These are phyloP conservation scores for Tenebrio molitor DNA, from an alignment of 1,140 invertebrate species.

Conservation along the genomic window DNA sequence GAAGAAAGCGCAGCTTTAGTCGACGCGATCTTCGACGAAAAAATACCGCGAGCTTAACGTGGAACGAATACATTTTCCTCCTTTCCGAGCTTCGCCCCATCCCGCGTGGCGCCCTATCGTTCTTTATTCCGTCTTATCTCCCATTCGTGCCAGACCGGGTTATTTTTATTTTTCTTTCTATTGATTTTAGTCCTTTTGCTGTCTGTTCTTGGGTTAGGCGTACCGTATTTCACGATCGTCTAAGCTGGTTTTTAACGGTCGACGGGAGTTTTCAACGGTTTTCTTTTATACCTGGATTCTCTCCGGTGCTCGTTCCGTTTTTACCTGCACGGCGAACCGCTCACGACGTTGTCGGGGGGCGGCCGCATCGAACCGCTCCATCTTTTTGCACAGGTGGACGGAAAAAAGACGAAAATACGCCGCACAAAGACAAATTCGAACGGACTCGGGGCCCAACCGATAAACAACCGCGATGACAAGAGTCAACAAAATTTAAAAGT, in stretches of 20 bases:
- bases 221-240: slow-evolving; percentile 42
- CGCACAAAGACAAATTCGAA: too few species aligned
- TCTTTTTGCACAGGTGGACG: slow-evolving; percentile 41
- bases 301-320: slow-evolving; percentile 30
- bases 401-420: too few species aligned
- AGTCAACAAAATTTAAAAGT: too few species aligned
- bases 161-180: slow-evolving; percentile 55
- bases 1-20: slow-evolving; percentile 11
- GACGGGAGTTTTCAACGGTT: slow-evolving; percentile 49
- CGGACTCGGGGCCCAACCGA: too few species aligned
- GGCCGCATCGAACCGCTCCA: background rate
- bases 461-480: too few species aligned
- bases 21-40: too few species aligned
- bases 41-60: too few species aligned
- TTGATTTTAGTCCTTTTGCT: slow-evolving; percentile 56
- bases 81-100: too few species aligned
- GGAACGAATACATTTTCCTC: too few species aligned
- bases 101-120: slow-evolving; percentile 5
- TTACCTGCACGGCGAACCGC: too few species aligned
- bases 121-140: slow-evolving; percentile 34
- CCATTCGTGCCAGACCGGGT: slow-evolving; percentile 45
- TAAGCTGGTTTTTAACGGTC: slow-evolving; percentile 47
- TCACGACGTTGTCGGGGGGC: too few species aligned
- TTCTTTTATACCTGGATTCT: slow-evolving; percentile 48
- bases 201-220: slow-evolving; percentile 40